Evolutionary conservation across 2,888 invertebrate genomes (phyloP).

Genomic region (Prosapia bicincta): DNA sequence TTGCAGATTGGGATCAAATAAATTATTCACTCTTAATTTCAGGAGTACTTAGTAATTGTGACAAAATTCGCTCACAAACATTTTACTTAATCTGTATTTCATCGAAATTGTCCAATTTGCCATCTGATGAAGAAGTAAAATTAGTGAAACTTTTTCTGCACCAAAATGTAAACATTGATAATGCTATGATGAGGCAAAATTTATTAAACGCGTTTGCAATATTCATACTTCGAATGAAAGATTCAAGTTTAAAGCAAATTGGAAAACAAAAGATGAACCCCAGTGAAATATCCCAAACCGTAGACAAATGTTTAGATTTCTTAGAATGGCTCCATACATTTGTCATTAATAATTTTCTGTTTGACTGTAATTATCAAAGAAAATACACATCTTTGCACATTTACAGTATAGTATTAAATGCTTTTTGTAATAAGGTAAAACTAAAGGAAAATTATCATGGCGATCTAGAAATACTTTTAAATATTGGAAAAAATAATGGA

Average conservation of each 20-base stretch:
- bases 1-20: background rate
- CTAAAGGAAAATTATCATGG: background rate
- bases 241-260: conserved; percentile 43
- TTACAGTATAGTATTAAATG: conserved; percentile 50
- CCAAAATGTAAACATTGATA: conserved; percentile 55
- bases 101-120: conserved; percentile 44
- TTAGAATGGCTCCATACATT: conserved; percentile 50
- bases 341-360: conserved; percentile 50
- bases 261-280: background rate
- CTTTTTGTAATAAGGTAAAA: conserved; percentile 43
- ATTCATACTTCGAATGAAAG: conserved; percentile 48
- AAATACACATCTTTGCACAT: conserved; percentile 61
- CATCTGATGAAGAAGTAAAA: conserved; percentile 47
- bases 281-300: background rate
- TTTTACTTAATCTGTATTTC: conserved; percentile 51
- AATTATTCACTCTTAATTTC: conserved; percentile 41
- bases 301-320: conserved; percentile 41
- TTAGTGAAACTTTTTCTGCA: conserved; percentile 50
- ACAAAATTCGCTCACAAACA: conserved; percentile 48
- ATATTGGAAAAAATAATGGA: conserved; percentile 32
- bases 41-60: conserved; percentile 47
- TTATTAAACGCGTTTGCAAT: conserved; percentile 50
- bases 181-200: conserved; percentile 54
- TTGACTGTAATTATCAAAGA: conserved; percentile 65
- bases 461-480: no score